These are phyloP conservation scores for Chydorus sphaericus DNA, from an alignment of 2,888 invertebrate genomes.

Conservation along the genomic window DNA sequence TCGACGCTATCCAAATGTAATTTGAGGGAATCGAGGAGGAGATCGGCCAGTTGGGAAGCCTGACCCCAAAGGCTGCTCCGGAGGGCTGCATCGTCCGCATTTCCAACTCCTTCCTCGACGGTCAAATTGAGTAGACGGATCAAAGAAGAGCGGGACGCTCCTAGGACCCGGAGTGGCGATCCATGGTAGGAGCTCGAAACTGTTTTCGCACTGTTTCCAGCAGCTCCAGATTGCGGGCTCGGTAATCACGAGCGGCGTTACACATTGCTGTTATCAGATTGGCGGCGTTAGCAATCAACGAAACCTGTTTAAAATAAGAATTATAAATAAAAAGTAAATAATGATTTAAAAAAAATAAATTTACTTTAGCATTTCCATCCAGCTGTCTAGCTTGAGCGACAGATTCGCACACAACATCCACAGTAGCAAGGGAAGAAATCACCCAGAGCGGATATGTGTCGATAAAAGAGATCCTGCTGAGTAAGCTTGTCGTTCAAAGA, in stretches of 20 bases:
- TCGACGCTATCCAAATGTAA: slow-evolving; percentile 50
- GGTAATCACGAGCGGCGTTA: slow-evolving; percentile 5
- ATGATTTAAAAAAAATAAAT: too few relatives aligned
- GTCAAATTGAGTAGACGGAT: slow-evolving; percentile 26
- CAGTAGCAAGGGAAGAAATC: slow-evolving; percentile 46
- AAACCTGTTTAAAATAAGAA: too few relatives aligned
- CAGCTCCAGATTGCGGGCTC: slow-evolving; percentile 29
- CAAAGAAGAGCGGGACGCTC: slow-evolving; percentile 28
- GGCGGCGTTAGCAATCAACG: slow-evolving; percentile 37
- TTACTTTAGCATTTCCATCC: slow-evolving; percentile 37
- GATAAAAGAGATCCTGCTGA: slow-evolving; percentile 57
- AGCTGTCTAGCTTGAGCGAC: slow-evolving; percentile 43
- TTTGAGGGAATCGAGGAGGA: slow-evolving; percentile 54
- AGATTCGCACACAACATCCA: slow-evolving; percentile 42
- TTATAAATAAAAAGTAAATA: too few relatives aligned
- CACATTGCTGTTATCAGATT: background rate
- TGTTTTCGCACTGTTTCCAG: slow-evolving; percentile 12
- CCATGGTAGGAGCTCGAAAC: slow-evolving; percentile 57
- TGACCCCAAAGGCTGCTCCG: slow-evolving; percentile 49
- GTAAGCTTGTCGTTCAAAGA: slow-evolving; percentile 40
- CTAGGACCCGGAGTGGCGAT: slow-evolving; percentile 45
- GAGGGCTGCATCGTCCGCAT: slow-evolving; percentile 39
- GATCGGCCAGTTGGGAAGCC: slow-evolving; percentile 49
- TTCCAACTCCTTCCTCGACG: slow-evolving; percentile 26
- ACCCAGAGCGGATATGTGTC: slow-evolving; percentile 50